A percentile compares a stretch with the other conserved stretches of the same genome.
These are phyloP conservation scores for Chunga burmeisteri DNA, from an alignment of 2,113 vertebrate genomes.

Conservation along the genomic window DNA sequence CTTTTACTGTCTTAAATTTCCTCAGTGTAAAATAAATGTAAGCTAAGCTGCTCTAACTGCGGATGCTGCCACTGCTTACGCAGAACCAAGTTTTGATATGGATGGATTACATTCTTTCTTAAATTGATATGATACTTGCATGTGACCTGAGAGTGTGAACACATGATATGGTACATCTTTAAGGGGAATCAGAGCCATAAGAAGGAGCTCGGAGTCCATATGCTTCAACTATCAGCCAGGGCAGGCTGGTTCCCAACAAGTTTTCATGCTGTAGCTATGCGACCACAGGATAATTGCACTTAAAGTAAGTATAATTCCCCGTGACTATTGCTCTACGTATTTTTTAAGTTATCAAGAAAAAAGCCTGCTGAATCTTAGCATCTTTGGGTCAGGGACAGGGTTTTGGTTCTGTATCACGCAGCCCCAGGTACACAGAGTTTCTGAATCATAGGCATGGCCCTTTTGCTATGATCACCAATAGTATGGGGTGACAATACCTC, in stretches of 20 bases:
- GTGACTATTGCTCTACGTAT: rapidly evolving
- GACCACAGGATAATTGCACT: neutral
- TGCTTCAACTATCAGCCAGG: neutral
- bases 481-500: neutral
- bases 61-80: neutral
- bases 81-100: neutral
- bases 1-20: constrained; percentile 68
- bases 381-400: neutral
- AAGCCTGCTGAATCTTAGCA: neutral
- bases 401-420: neutral
- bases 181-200: neutral
- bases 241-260: neutral
- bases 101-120: neutral
- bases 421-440: neutral
- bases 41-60: neutral
- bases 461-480: neutral
- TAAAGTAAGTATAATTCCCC: neutral
- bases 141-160: neutral
- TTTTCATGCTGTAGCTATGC: neutral
- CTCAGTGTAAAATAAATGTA: constrained; percentile 22
- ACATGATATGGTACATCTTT: neutral
- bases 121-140: neutral
- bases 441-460: neutral
- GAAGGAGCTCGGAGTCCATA: neutral
- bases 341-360: neutral